Percentiles rank a stretch among this genome's conserved stretches.
Evolutionary conservation across 35 echinoderm and acorn worm genomes (phyloP).

Genomic region (Lytechinus pictus): DNA sequence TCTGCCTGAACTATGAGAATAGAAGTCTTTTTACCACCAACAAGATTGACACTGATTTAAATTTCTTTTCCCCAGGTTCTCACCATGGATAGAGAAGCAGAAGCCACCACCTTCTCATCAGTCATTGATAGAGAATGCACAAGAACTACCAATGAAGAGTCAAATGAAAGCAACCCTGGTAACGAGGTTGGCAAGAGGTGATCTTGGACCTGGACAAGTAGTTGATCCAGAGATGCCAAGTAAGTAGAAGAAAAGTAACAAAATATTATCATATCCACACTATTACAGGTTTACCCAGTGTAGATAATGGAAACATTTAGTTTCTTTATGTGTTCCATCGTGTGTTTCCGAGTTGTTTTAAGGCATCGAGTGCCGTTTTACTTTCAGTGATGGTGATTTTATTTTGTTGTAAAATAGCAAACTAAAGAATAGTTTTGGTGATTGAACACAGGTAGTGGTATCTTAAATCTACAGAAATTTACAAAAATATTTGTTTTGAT

Average conservation of each 20-base stretch:
- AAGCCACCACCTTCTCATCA: neutral
- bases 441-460: neutral
- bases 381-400: neutral
- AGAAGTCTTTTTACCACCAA: neutral
- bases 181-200: slow-evolving; percentile 66
- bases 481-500: no score
- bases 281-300: neutral
- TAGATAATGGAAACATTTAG: no score
- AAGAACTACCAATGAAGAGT: slow-evolving; percentile 47
- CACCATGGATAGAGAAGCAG: slow-evolving; percentile 60
- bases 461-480: neutral
- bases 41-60: neutral
- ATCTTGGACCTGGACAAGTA: slow-evolving; percentile 75
- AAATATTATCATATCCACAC: neutral
- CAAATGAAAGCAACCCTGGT: slow-evolving; percentile 71
- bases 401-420: neutral
- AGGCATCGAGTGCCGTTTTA: neutral
- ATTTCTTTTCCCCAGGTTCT: neutral
- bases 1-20: neutral
- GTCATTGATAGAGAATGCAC: neutral
- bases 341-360: neutral
- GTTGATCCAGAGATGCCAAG: slow-evolving; percentile 76
- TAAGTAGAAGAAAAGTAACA: slow-evolving; percentile 1
- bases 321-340: no score
- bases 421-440: neutral